Base-by-base conservation (phyloP, 2,797 vertebrate genomes). In the Spondyliosoma cantharus region DNA sequence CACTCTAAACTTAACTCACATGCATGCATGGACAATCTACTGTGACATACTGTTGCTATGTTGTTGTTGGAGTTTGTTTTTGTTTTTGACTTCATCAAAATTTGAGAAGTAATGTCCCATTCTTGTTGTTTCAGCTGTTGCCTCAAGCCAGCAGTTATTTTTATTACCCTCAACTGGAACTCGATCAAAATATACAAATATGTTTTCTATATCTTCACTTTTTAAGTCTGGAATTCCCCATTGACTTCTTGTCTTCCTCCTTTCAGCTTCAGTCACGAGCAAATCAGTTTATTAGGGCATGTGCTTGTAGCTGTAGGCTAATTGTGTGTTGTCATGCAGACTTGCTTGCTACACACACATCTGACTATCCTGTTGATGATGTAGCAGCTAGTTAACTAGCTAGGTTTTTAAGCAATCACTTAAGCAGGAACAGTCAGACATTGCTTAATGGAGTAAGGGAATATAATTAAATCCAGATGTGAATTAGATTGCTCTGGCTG, bases 251-350 rank as follows among this genome's bases (percentile, higher is more conserved):
- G 19, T 53, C 43, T 75, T 76, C 27, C 56, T 71, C n/a, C 63
- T 82, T 65, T 82, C 58, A 73, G 77, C 61, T 17, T 84, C 76
- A 62, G 71, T 75, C 79, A 67, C 60, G 60, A 81, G 56, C 58
- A 83, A 60, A 90, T 88, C 74, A 60, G 87, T 91, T 92, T 90
- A 91, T 87, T 92, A 85, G 91, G 83, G 81, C 90, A 90, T 86
- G 87, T 81, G 71, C 70, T 82, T 48, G 60, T 82, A 72, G 81
- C 91, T 87, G 72, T 76, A 68, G 84, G 88, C 80, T 78, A 65
- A 84, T 71, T 81, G 58, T 80, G 80, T 85, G 81, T 90, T 75
- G 32, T 90, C 77, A 86, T 87, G 85, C 76, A 87, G 59, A 79
- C 82, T 89, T 82, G 60, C 84, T 85, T 90, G 84, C 71, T 86